Conservation (phyloP, 2,113 vertebrate species). For the Todiramphus saurophagus region DNA sequence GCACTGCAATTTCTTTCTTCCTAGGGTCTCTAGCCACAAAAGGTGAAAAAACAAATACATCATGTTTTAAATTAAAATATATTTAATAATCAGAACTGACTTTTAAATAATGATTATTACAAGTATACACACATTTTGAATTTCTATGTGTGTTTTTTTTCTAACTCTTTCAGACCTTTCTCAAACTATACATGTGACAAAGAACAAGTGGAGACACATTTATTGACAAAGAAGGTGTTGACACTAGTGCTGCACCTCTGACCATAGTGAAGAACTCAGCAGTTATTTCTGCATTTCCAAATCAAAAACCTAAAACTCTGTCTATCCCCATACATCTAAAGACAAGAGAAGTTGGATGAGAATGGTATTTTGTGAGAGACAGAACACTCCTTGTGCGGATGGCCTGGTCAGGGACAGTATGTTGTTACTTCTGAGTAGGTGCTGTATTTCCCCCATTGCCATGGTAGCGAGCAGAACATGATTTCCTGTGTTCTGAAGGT, state of each 20-base stretch:
- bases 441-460: not conserved
- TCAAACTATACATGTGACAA: not conserved
- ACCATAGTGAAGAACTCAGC: not conserved
- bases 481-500: not conserved
- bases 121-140: not conserved
- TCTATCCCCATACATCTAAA: not conserved
- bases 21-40: not conserved
- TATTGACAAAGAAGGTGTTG: not conserved
- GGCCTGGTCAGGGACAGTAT: not conserved
- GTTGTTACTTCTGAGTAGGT: not conserved
- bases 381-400: not conserved
- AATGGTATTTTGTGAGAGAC: not conserved
- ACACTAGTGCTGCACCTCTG: not conserved
- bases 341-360: not conserved
- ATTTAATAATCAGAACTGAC: not conserved
- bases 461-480: not conserved
- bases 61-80: not conserved
- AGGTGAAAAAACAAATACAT: not conserved
- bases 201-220: not conserved
- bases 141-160: not conserved
- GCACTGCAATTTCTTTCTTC: not conserved
- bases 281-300: slow-evolving; percentile 5
- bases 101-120: not conserved
- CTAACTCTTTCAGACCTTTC: not conserved
- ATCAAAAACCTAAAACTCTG: not conserved